A percentile compares a stretch with the other conserved stretches of the same genome.
Conservation (phyloP, 2,888 invertebrate genomes). For the Agonopterix subpropinquella region DNA sequence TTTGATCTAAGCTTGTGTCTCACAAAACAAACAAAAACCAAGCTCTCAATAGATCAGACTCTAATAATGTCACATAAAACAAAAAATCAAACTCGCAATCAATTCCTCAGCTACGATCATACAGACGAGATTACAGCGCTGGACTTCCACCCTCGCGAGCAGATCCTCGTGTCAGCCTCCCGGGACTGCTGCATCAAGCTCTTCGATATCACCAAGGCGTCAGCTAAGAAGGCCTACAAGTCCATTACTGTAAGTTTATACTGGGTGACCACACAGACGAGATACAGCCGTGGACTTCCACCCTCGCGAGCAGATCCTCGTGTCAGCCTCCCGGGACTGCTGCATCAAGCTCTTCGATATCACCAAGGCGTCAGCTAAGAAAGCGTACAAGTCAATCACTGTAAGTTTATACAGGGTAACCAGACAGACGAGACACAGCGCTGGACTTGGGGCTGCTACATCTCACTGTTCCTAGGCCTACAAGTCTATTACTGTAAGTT, state of each 20-base stretch:
- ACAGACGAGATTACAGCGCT: conserved; percentile 97
- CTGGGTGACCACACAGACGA: conserved; percentile 99
- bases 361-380: conserved; percentile 98
- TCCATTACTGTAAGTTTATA: conserved; percentile 84
- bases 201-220: conserved; percentile 98
- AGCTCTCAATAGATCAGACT: background rate
- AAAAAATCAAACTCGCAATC: too few relatives aligned
- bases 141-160: conserved; percentile 97
- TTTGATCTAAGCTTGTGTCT: too few relatives aligned
- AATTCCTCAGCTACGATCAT: conserved; percentile 85
- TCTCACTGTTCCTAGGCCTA: conserved; percentile 98
- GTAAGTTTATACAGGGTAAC: conserved; percentile 41
- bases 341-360: conserved; percentile 98
- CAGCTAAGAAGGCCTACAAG: conserved; percentile 97
- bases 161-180: conserved; percentile 96
- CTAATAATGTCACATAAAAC: background rate
- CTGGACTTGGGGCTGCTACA: conserved; percentile 75
- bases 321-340: conserved; percentile 95
- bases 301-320: conserved; percentile 94
- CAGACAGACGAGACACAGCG: too few relatives aligned
- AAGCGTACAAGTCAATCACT: conserved; percentile 96
- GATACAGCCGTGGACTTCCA: conserved; percentile 98
- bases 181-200: conserved; percentile 95
- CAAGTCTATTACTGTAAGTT: conserved; percentile 94
- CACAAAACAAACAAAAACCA: too few relatives aligned